A percentile compares a stretch with the other conserved stretches of the same genome.
phyloP scores from a whole-genome alignment of 2,888 invertebrate genomes.

The Caenorhabditis panamensis region DNA sequence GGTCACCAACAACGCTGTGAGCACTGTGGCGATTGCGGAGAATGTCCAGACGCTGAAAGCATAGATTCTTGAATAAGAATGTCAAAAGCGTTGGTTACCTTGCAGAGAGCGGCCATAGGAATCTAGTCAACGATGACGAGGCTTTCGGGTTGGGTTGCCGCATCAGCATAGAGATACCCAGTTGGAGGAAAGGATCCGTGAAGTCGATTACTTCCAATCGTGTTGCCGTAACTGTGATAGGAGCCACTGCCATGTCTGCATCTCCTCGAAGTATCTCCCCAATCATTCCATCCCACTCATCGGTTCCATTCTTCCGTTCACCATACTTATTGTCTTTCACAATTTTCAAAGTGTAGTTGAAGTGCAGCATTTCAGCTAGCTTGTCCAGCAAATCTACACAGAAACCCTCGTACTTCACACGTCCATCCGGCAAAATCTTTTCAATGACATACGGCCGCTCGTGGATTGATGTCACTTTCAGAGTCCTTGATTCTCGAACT shows the following conservation, averaged over 20 bases:
- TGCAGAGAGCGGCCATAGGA: slow-evolving; percentile 92
- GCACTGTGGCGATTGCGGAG: slow-evolving; percentile 91
- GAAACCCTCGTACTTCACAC: slow-evolving; percentile 86
- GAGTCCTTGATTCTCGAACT: slow-evolving; percentile 62
- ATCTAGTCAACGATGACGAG: slow-evolving; percentile 92
- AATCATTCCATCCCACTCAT: slow-evolving; percentile 81
- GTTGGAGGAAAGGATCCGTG: slow-evolving; percentile 83
- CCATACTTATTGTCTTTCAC: slow-evolving; percentile 81
- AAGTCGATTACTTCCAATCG: slow-evolving; percentile 87
- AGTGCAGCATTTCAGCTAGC: slow-evolving; percentile 72
- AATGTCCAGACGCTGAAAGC: slow-evolving; percentile 92
- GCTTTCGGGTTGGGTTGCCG: slow-evolving; percentile 90
- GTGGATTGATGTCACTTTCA: slow-evolving; percentile 81
- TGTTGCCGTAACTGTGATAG: slow-evolving; percentile 96
- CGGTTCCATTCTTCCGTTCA: slow-evolving; percentile 71
- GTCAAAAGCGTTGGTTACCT: slow-evolving; percentile 39
- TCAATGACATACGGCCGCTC: slow-evolving; percentile 82
- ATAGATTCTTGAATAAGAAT: neutral
- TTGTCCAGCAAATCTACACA: slow-evolving; percentile 87
- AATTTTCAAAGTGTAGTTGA: slow-evolving; percentile 79
- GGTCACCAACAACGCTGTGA: slow-evolving; percentile 82
- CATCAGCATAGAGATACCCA: slow-evolving; percentile 85
- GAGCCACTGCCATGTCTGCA: slow-evolving; percentile 95
- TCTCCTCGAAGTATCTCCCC: slow-evolving; percentile 82
- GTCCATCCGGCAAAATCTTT: slow-evolving; percentile 81